These are phyloP conservation scores for Nyctereutes procyonoides DNA, from an alignment of 2,113 vertebrate species.

Conservation along the genomic window DNA sequence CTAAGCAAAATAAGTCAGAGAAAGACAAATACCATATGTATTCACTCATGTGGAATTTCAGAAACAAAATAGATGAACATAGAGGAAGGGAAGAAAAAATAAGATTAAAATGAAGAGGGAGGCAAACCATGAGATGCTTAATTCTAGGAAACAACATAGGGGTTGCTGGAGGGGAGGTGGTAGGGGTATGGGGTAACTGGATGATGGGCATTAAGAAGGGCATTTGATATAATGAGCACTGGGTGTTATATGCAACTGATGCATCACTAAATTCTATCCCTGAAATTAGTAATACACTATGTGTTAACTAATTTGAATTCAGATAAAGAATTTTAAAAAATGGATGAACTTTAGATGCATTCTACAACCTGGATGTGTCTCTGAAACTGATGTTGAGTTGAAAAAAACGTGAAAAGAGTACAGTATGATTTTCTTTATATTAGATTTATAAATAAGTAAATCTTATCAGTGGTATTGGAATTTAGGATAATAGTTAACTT, in stretches of 20 bases:
- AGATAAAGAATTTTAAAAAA: neutral
- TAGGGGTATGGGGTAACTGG: neutral
- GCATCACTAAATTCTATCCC: neutral
- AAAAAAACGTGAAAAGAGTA: neutral
- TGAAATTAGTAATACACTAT: neutral
- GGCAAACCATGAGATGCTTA: neutral
- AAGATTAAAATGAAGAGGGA: neutral
- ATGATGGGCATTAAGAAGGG: neutral
- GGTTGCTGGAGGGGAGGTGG: neutral
- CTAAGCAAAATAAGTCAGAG: neutral
- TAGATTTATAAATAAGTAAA: neutral
- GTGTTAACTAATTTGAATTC: neutral
- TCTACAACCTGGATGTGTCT: neutral
- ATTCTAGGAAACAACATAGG: neutral
- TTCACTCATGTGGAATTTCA: neutral
- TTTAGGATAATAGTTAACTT: neutral
- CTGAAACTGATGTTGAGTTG: neutral
- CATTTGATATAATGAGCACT: neutral
- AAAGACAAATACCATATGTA: neutral
- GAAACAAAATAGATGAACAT: neutral
- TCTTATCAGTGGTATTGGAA: constrained; percentile 4
- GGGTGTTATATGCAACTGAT: neutral
- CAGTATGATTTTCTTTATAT: neutral
- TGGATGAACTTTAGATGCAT: neutral
- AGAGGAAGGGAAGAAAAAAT: neutral